phyloP scores from a whole-genome alignment of 2,113 vertebrate species.

The Rhagologus leucostigma region DNA sequence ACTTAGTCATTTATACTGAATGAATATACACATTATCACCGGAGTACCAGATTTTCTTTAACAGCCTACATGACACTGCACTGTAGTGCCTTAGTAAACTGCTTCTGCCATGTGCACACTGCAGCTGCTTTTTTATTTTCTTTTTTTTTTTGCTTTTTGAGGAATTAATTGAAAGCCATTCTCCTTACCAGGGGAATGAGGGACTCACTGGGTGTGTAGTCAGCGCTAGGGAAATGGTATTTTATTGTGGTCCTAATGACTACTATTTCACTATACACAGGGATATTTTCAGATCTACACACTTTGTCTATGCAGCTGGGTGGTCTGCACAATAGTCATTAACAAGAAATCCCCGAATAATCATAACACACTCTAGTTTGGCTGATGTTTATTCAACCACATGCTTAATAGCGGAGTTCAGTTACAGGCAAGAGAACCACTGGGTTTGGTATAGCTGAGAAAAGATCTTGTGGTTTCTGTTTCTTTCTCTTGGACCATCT shows the following conservation, averaged over 20 bases:
- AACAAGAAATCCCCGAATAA: slow-evolving; percentile 51
- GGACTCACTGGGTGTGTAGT: not conserved
- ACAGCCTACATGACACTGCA: slow-evolving; percentile 53
- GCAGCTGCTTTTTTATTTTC: not conserved
- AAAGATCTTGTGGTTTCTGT: not conserved
- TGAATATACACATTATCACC: slow-evolving; percentile 76
- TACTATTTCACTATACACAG: not conserved
- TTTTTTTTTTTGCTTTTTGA: not conserved
- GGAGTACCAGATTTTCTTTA: slow-evolving; percentile 65
- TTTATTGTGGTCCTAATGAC: not conserved
- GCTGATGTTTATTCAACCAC: slow-evolving; percentile 7
- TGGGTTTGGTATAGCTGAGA: not conserved
- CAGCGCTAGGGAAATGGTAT: not conserved
- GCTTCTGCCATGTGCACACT: not conserved
- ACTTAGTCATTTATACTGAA: slow-evolving; percentile 76
- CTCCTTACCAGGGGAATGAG: not conserved
- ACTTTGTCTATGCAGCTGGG: slow-evolving; percentile 16
- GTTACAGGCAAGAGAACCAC: not conserved
- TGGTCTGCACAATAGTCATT: slow-evolving; percentile 45
- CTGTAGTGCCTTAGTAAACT: slow-evolving; percentile 65
- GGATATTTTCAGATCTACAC: slow-evolving; percentile 33
- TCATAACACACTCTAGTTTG: not conserved
- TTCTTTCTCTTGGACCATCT: not conserved
- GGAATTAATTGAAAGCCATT: slow-evolving; percentile 14
- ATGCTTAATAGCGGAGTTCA: not conserved